A percentile compares a stretch with the other conserved stretches of the same genome.
Conservation (phyloP, 2,888 invertebrate species). For the Patella pellucida region DNA sequence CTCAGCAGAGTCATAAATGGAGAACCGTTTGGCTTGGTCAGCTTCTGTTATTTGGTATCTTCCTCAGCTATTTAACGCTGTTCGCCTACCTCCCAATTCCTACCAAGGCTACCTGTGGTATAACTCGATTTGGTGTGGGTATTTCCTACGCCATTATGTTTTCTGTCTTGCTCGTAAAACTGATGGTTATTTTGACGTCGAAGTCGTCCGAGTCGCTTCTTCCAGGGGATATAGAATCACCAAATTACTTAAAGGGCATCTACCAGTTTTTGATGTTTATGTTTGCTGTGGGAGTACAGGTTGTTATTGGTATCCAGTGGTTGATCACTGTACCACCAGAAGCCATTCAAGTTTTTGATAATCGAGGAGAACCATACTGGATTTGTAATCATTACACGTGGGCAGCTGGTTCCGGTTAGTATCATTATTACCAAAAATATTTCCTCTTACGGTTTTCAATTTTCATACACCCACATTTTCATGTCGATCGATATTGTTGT, state of each 20-base stretch:
- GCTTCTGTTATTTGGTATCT: slow-evolving; percentile 71
- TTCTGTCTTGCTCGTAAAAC: slow-evolving; percentile 91
- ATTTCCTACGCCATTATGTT: slow-evolving; percentile 82
- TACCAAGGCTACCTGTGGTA: slow-evolving; percentile 70
- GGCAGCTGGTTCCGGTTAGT: slow-evolving; percentile 36
- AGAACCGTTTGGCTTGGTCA: slow-evolving; percentile 71
- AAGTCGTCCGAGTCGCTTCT: slow-evolving; percentile 77
- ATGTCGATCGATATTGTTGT: no score
- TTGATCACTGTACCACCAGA: slow-evolving; percentile 68
- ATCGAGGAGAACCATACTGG: slow-evolving; percentile 55
- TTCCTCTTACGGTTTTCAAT: no score
- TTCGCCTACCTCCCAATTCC: slow-evolving; percentile 71
- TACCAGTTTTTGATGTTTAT: slow-evolving; percentile 89
- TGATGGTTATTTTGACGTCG: slow-evolving; percentile 91
- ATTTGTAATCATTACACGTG: slow-evolving; percentile 68
- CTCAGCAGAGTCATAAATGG: slow-evolving; percentile 74
- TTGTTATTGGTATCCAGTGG: slow-evolving; percentile 71
- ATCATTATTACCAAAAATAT: no score
- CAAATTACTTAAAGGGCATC: slow-evolving; percentile 89
- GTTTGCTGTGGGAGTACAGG: slow-evolving; percentile 86
- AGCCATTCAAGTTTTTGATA: slow-evolving; percentile 55
- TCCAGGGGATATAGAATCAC: slow-evolving; percentile 69
- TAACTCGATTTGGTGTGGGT: slow-evolving; percentile 72
- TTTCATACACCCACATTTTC: no score
- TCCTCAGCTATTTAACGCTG: slow-evolving; percentile 70